phyloP scores from a whole-genome alignment of 2,113 vertebrate species.

The Thymallus thymallus region DNA sequence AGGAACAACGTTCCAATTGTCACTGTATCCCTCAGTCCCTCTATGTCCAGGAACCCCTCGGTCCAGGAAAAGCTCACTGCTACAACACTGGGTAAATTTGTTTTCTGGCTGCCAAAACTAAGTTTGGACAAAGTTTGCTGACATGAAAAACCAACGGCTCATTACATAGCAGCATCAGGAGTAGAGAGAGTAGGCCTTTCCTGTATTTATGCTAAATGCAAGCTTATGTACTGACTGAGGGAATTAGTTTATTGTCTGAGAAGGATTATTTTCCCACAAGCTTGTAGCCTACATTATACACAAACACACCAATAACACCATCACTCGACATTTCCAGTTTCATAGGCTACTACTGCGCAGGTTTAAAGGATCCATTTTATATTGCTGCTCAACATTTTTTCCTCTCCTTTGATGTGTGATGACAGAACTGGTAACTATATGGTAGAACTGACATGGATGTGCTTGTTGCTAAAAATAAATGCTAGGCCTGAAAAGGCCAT shows the following conservation, averaged over 20 bases:
- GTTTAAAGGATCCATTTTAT: conserved; percentile 36
- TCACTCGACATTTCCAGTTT: too few species aligned
- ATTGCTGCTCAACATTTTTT: conserved; percentile 42
- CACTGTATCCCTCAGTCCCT: conserved; percentile 3
- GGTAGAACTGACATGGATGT: conserved; percentile 59
- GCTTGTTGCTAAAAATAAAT: conserved; percentile 53
- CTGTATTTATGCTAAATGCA: conserved; percentile 35
- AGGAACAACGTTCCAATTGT: conserved; percentile 15
- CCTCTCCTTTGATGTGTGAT: conserved; percentile 46
- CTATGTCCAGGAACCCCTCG: too few species aligned
- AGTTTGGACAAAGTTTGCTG: conserved; percentile 37
- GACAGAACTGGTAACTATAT: conserved; percentile 65
- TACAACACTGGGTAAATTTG: conserved; percentile 52
- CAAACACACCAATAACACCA: too few species aligned
- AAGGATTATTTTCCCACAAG: not conserved
- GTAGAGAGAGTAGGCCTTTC: conserved; percentile 1
- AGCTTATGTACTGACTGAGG: not conserved
- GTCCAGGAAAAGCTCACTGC: conserved; percentile 15
- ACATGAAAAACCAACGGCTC: conserved; percentile 32
- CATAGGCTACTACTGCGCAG: not conserved
- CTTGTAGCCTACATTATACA: too few species aligned
- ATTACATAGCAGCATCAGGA: conserved; percentile 15
- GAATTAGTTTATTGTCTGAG: not conserved
- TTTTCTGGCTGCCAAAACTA: conserved; percentile 47
- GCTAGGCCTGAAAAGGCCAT: conserved; percentile 30